Percentiles rank a stretch among this genome's conserved stretches.
phyloP scores from a whole-genome alignment of 2,797 vertebrate genomes.

The Phylloscopus collybita region DNA sequence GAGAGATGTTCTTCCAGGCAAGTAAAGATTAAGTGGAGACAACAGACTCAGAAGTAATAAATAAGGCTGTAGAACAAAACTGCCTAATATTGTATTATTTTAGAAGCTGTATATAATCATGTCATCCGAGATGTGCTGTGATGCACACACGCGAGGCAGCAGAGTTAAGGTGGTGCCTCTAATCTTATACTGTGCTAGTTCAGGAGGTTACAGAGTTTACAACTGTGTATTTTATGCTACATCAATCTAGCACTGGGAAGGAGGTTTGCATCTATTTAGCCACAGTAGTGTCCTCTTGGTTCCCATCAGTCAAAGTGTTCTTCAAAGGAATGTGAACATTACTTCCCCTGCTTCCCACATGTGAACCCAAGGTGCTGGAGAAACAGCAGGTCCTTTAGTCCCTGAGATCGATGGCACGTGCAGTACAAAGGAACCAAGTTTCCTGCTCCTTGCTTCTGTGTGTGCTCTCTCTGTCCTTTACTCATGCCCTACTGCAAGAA shows the following conservation, averaged over 20 bases:
- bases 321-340: neutral
- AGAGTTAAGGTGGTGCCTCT: conserved; percentile 1
- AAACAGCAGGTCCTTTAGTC: neutral
- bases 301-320: neutral
- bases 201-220: neutral
- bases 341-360: neutral
- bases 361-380: neutral
- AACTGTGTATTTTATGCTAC: neutral
- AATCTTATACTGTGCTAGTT: neutral
- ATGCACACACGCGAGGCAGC: neutral
- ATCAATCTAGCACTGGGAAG: neutral
- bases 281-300: neutral
- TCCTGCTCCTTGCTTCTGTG: neutral
- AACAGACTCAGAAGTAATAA: conserved; percentile 73
- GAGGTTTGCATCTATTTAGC: neutral
- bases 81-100: conserved; percentile 62
- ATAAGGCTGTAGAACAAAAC: conserved; percentile 63
- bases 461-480: neutral
- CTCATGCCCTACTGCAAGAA: neutral
- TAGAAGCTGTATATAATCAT: conserved; percentile 33
- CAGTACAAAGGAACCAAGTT: neutral
- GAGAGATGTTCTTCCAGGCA: conserved; percentile 70
- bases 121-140: conserved; percentile 31
- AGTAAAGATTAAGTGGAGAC: conserved; percentile 70
- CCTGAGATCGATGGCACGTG: neutral